Conservation (phyloP, 2,888 invertebrate genomes). For the Trichopria drosophilae region DNA sequence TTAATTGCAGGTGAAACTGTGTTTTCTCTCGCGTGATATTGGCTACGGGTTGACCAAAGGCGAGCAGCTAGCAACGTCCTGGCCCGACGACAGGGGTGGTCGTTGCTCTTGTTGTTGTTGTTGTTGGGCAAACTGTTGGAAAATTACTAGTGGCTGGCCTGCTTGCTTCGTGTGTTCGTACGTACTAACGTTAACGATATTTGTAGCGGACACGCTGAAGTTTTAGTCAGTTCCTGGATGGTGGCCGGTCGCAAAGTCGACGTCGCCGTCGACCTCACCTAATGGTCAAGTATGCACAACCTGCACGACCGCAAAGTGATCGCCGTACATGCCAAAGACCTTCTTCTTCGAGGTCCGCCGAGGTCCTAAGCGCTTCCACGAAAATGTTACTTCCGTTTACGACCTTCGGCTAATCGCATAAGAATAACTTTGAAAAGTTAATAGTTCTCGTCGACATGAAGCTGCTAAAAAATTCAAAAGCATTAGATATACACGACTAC, state of each 20-base stretch:
- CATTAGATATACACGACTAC: too few relatives aligned
- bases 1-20: constrained; percentile 22
- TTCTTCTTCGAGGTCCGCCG: too few relatives aligned
- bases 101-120: constrained; percentile 46
- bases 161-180: constrained; percentile 28
- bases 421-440: too few relatives aligned
- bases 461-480: too few relatives aligned
- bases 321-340: constrained; percentile 37
- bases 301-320: constrained; percentile 53
- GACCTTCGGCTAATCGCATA: too few relatives aligned
- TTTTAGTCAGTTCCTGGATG: constrained; percentile 33
- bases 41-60: constrained; percentile 39
- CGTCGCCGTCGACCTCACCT: constrained; percentile 40
- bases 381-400: too few relatives aligned
- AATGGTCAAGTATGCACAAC: constrained; percentile 54
- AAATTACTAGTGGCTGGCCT: constrained; percentile 48
- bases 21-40: constrained; percentile 37
- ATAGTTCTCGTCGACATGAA: too few relatives aligned
- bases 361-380: too few relatives aligned
- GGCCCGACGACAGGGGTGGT: constrained; percentile 25
- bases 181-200: constrained; percentile 52
- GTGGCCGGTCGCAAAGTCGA: constrained; percentile 40
- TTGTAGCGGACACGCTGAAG: constrained; percentile 49
- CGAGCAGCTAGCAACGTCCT: constrained; percentile 31
- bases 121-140: constrained; percentile 52